Conservation (phyloP, 1,140 invertebrate species). For the Hirudo medicinalis region DNA sequence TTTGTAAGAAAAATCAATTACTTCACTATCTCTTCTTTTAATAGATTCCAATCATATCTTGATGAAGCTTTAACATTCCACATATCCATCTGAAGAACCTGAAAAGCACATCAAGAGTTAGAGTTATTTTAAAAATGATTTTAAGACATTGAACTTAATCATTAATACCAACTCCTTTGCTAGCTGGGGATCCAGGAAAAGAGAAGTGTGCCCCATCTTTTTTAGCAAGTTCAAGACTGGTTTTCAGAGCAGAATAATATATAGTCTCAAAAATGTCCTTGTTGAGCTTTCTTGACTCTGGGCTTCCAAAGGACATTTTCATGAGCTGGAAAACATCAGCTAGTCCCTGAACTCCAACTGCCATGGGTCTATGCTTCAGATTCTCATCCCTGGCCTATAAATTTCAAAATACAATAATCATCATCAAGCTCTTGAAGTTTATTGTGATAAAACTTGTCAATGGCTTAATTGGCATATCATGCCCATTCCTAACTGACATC, state of each 20-base stretch:
- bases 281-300: conserved; percentile 73
- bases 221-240: conserved; percentile 86
- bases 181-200: conserved; percentile 77
- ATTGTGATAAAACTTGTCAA: too few species aligned
- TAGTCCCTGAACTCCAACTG: conserved; percentile 87
- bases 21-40: conserved; percentile 75
- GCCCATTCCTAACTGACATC: too few species aligned
- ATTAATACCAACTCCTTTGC: conserved; percentile 60
- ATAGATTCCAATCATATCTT: conserved; percentile 71
- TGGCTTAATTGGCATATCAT: too few species aligned
- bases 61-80: conserved; percentile 78
- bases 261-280: conserved; percentile 95
- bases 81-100: conserved; percentile 95
- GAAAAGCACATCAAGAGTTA: conserved; percentile 14
- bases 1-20: conserved; percentile 25
- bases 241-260: conserved; percentile 90
- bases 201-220: conserved; percentile 74
- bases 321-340: conserved; percentile 92
- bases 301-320: conserved; percentile 57
- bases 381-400: conserved; percentile 62
- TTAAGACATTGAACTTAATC: not conserved
- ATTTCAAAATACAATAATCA: not conserved
- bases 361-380: conserved; percentile 80
- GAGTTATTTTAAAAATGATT: conserved; percentile 2
- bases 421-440: not conserved